phyloP scores from a whole-genome alignment of 2,888 invertebrate genomes.

The Aphrophora alni region DNA sequence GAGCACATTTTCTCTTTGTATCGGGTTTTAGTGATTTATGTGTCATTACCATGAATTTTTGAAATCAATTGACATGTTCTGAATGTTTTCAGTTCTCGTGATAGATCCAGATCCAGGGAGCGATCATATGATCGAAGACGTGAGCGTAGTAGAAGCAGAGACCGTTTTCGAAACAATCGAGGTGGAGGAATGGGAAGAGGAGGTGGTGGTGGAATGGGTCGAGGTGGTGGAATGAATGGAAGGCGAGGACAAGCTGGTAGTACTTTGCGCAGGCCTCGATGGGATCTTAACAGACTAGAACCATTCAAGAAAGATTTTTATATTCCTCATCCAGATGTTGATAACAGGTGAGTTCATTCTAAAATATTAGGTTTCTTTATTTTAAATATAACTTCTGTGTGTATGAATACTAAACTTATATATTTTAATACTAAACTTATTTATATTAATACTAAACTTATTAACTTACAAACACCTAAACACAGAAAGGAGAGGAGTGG shows the following conservation, averaged over 20 bases:
- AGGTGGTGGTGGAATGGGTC: conserved; percentile 54
- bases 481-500: too few species aligned
- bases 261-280: conserved; percentile 81
- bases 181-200: conserved; percentile 46
- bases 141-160: conserved; percentile 35
- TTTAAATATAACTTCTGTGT: conserved; percentile 23
- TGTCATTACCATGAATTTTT: too few species aligned
- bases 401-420: conserved; percentile 19
- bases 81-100: neutral
- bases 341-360: conserved; percentile 54
- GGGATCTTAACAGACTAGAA: conserved; percentile 81
- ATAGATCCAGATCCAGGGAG: conserved; percentile 37
- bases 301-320: conserved; percentile 95
- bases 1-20: too few species aligned
- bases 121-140: conserved; percentile 38
- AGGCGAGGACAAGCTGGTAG: conserved; percentile 57
- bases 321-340: conserved; percentile 77
- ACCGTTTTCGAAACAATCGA: conserved; percentile 20
- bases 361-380: too few species aligned
- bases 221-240: conserved; percentile 57
- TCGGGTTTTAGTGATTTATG: too few species aligned
- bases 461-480: too few species aligned
- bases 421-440: neutral
- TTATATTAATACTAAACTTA: too few species aligned
- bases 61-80: too few species aligned